Evolutionary conservation across 30 jellyfish, hydroid and myxozoan species (phyloP).

Genomic region (Hydractinia symbiolongicarpus): DNA sequence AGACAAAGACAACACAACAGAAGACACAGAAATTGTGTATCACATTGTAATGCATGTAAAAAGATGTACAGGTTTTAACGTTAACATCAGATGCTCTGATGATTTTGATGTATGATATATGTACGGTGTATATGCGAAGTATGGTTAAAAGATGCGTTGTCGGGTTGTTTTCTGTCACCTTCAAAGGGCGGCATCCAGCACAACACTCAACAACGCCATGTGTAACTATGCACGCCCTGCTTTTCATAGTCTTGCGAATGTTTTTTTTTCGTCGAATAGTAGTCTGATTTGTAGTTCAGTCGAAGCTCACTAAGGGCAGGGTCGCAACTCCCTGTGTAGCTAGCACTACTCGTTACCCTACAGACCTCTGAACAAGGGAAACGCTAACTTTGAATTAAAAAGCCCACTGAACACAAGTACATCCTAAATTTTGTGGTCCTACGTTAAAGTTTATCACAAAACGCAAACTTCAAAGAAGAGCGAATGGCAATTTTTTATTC

Average conservation of each 20-base stretch:
- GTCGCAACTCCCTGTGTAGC: slow-evolving; percentile 14
- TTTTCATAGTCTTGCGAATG: not conserved
- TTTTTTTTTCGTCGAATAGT: not conserved
- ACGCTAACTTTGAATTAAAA: no score
- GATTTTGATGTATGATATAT: slow-evolving; percentile 10
- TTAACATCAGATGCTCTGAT: not conserved
- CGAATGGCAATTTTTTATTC: no score
- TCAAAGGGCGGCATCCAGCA: not conserved
- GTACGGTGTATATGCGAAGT: slow-evolving; percentile 1
- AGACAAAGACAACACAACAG: no score
- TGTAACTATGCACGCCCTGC: not conserved
- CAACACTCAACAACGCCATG: not conserved
- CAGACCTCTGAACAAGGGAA: not conserved
- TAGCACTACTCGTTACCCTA: not conserved
- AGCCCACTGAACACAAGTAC: no score
- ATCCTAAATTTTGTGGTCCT: no score
- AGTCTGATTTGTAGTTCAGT: not conserved
- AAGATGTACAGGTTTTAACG: no score
- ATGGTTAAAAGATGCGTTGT: slow-evolving; percentile 6
- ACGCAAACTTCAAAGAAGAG: no score
- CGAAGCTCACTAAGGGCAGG: slow-evolving; percentile 19
- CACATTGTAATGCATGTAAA: no score
- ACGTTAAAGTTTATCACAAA: no score
- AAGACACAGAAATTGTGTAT: no score
- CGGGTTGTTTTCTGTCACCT: not conserved